A percentile compares a stretch with the other conserved stretches of the same genome.
Conservation (phyloP, 2,113 vertebrate species). For the Clupea harengus region DNA sequence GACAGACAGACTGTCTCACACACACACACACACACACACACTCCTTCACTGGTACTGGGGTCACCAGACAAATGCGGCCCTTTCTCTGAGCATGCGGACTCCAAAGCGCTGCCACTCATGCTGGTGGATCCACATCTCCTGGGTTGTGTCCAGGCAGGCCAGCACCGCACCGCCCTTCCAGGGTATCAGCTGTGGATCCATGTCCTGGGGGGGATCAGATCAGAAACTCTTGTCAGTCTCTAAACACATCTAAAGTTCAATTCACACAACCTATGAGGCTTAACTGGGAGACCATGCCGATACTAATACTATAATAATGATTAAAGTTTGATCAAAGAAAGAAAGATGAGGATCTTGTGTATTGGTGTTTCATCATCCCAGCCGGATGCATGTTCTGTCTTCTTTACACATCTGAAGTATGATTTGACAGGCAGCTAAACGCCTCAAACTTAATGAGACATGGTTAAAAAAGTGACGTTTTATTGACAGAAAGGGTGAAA, state of each 20-base stretch:
- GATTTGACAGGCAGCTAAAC: too few relatives aligned
- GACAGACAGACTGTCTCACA: too few relatives aligned
- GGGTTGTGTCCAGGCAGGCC: slow-evolving; percentile 93
- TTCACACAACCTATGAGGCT: too few relatives aligned
- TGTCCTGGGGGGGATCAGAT: slow-evolving; percentile 72
- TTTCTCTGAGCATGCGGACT: slow-evolving; percentile 88
- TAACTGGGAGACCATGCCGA: background rate
- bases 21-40: background rate
- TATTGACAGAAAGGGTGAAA: too few relatives aligned
- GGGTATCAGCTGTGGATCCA: slow-evolving; percentile 89
- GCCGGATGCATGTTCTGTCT: too few relatives aligned
- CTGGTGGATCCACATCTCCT: slow-evolving; percentile 96
- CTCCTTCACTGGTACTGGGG: background rate
- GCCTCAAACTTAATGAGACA: too few relatives aligned
- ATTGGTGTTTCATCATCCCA: too few relatives aligned
- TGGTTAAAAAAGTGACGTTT: too few relatives aligned
- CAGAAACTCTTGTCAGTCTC: background rate
- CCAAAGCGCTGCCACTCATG: slow-evolving; percentile 95
- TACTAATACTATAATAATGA: too few relatives aligned
- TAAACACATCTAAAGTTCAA: background rate
- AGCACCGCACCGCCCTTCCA: slow-evolving; percentile 96
- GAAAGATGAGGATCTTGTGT: too few relatives aligned
- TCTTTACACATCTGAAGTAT: too few relatives aligned
- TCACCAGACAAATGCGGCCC: slow-evolving; percentile 95
- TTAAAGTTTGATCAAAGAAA: too few relatives aligned